A percentile compares a stretch with the other conserved stretches of the same genome.
phyloP scores from a whole-genome alignment of 2,888 invertebrate species.

The Agapetus fuscipes region DNA sequence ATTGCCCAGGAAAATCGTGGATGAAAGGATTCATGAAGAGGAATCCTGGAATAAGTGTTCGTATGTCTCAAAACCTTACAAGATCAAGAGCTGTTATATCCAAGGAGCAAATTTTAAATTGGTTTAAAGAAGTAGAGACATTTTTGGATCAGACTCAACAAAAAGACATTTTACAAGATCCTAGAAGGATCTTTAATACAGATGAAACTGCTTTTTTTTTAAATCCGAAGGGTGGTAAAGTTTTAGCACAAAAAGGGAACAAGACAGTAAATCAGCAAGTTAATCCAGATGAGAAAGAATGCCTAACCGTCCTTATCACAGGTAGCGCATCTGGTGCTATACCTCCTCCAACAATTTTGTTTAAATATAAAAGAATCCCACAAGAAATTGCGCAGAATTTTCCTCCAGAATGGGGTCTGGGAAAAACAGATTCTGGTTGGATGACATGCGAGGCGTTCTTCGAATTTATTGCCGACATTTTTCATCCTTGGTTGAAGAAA shows the following conservation, averaged over 20 bases:
- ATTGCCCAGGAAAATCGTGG: conserved; percentile 20
- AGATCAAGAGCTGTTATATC: conserved; percentile 20
- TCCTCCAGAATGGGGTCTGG: conserved; percentile 28
- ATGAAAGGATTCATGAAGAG: conserved; percentile 14
- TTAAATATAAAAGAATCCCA: conserved; percentile 1
- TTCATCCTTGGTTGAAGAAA: conserved; percentile 28
- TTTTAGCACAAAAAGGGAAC: conserved; percentile 22
- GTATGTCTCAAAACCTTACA: conserved; percentile 21
- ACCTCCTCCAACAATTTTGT: conserved; percentile 23
- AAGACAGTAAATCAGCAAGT: conserved; percentile 23
- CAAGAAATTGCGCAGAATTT: conserved; percentile 17
- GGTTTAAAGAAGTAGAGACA: conserved; percentile 1
- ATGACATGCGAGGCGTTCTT: conserved; percentile 31
- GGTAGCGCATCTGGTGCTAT: conserved; percentile 24
- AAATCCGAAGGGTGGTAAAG: conserved; percentile 23
- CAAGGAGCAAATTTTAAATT: conserved; percentile 20
- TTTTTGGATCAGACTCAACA: background rate
- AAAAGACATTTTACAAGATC: conserved; percentile 2
- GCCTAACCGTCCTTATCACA: conserved; percentile 23
- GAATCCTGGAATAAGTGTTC: conserved; percentile 18
- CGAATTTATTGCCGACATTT: conserved; percentile 30
- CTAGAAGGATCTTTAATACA: conserved; percentile 5
- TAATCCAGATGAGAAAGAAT: conserved; percentile 23
- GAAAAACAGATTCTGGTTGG: conserved; percentile 30
- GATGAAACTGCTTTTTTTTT: conserved; percentile 23